These are phyloP conservation scores for Pteronura brasiliensis DNA, from an alignment of 2,113 vertebrate species.

Conservation along the genomic window DNA sequence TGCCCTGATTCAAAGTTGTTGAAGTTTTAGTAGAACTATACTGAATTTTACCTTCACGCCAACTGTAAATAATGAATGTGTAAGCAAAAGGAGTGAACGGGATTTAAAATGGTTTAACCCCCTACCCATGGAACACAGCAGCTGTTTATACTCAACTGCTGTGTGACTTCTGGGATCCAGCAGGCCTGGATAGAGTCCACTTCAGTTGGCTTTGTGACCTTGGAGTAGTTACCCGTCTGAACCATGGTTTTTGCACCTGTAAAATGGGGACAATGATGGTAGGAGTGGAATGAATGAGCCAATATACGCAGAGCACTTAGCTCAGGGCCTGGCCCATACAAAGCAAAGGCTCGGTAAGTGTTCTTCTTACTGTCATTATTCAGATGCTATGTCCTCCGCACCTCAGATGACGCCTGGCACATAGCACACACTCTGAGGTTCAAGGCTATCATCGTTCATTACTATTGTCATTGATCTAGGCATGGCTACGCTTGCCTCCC, in stretches of 20 bases:
- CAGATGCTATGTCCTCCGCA: not conserved
- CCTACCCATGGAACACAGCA: not conserved
- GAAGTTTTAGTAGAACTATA: not conserved
- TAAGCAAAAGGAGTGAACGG: not conserved
- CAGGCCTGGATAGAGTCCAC: not conserved
- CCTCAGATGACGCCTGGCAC: not conserved
- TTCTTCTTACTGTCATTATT: not conserved
- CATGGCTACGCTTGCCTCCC: not conserved
- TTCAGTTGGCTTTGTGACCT: not conserved
- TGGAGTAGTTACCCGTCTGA: not conserved
- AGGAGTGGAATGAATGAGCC: not conserved
- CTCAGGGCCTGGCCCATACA: not conserved
- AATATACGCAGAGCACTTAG: not conserved
- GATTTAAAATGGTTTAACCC: not conserved
- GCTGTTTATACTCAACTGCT: not conserved
- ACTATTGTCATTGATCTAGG: not conserved
- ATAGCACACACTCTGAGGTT: not conserved
- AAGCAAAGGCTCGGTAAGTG: not conserved
- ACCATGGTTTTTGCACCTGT: not conserved
- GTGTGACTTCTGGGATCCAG: not conserved
- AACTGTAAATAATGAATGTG: not conserved
- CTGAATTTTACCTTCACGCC: not conserved
- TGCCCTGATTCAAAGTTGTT: not conserved
- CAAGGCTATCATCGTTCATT: not conserved
- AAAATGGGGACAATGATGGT: not conserved